Percentiles rank a stretch among this genome's conserved stretches.
phyloP scores from a whole-genome alignment of 2,113 vertebrate species.

The Acanthisitta chloris region DNA sequence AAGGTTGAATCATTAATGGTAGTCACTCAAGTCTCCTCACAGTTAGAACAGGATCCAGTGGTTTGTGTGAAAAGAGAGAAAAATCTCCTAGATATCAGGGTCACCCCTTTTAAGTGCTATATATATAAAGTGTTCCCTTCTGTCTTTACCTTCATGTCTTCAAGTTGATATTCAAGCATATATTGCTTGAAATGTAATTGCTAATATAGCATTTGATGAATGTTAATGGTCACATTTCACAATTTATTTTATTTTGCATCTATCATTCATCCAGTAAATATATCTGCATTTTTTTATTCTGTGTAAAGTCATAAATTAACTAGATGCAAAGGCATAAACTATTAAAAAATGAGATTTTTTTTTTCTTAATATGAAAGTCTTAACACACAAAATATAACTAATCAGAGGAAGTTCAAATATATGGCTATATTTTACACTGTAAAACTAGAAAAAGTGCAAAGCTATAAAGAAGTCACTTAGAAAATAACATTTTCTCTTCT shows the following conservation, averaged over 20 bases:
- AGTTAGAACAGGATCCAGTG: not conserved
- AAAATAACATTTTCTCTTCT: not conserved
- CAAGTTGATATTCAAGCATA: not conserved
- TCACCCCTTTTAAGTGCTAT: not conserved
- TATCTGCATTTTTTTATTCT: not conserved
- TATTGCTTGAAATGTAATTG: not conserved
- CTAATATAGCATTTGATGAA: not conserved
- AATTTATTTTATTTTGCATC: not conserved
- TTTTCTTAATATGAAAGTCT: not conserved
- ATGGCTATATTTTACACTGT: not conserved
- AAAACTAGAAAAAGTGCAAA: not conserved
- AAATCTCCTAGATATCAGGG: not conserved
- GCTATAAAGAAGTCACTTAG: not conserved
- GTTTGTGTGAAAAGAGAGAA: not conserved
- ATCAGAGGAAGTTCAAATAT: not conserved
- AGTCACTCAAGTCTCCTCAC: not conserved
- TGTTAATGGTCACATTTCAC: not conserved
- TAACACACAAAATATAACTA: not conserved
- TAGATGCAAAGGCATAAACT: not conserved
- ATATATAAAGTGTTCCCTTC: not conserved
- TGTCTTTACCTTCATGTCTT: not conserved
- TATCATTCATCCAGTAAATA: not conserved
- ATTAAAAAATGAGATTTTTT: accelerated
- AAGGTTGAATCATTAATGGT: not conserved
- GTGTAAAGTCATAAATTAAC: not conserved